Evolutionary conservation across 2,797 vertebrate species (phyloP), one percentile per base, ranked within the genome.

Genomic region (Acrocephalus scirpaceus): DNA sequence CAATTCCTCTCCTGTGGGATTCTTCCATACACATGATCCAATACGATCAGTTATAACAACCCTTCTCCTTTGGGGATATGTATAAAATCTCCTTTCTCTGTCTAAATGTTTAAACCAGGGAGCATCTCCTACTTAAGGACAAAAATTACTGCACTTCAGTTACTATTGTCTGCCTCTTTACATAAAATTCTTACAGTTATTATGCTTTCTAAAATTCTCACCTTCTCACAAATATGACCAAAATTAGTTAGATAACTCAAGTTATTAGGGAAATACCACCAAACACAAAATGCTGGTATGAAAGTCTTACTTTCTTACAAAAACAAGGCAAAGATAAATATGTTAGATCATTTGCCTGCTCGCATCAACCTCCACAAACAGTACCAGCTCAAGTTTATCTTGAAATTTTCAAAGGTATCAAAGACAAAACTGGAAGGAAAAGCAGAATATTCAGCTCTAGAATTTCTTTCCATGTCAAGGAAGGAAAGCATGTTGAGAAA

Each of bases 21-120:
- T 79, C 40, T 66, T 70, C 7, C 0, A 16, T 19, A 26, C 7
- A 1, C 14, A 66, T 32, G 15, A 92, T 36, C 26, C 0, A 0
- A 70, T 32, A 44, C 4, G 1, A 10, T 66, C n/a, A n/a, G 30
- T 19, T 53, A 16, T 4, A 76, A 60, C 17, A 69, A 75, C 56
- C 7, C 13, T 34, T 84, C 51, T 81, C 12, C 54, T 75, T 9
- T 9, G 27, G 36, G 23, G 19, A 82, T n/a, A 58, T 6, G n/a
- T 3, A 10, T 47, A 76, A 85, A 58, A 85, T 25, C 40, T 87
- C 44, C 25, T 62, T 44, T 62, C 27, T 17, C 13, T 16, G 27
- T 44, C 60, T 54, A 66, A 66, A 19, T 48, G 12, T 66, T 82
- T 58, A 57, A 61, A 85, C 10, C 8, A 70, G 19, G n/a, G 20